A percentile compares a stretch with the other conserved stretches of the same genome.
Conservation (phyloP, 2,888 invertebrate species). For the Acrobasis consociella region DNA sequence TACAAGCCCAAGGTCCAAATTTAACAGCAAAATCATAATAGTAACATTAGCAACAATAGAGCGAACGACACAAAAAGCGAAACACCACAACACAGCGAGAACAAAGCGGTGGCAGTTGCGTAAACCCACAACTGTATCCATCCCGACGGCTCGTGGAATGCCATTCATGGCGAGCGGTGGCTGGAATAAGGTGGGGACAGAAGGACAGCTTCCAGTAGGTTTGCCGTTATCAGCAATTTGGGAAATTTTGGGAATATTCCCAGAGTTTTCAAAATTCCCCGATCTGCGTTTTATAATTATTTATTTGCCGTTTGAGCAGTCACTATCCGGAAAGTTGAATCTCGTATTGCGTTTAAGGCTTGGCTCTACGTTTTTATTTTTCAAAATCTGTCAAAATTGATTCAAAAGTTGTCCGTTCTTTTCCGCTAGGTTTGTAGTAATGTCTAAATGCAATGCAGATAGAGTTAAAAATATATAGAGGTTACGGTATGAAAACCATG, state of each 20-base stretch:
- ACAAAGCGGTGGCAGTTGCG: constrained; percentile 4
- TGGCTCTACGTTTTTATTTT: too few species aligned
- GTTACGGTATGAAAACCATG: too few species aligned
- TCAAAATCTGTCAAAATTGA: too few species aligned
- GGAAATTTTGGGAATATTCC: neutral
- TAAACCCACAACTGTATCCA: constrained; percentile 1
- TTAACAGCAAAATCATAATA: neutral
- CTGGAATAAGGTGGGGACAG: neutral
- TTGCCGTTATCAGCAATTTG: neutral
- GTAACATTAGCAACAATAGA: neutral
- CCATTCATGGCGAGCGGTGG: neutral
- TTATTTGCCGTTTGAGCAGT: too few species aligned
- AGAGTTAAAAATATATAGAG: too few species aligned
- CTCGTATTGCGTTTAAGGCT: too few species aligned
- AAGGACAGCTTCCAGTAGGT: neutral
- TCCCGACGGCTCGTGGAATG: constrained; percentile 2
- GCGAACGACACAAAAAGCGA: neutral
- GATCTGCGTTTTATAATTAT: too few species aligned
- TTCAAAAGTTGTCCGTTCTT: too few species aligned
- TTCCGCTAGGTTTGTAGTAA: too few species aligned
- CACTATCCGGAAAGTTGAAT: too few species aligned
- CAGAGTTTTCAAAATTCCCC: too few species aligned
- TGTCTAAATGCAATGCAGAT: too few species aligned
- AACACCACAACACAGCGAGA: neutral
- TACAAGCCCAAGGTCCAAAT: neutral